These are phyloP conservation scores for Hemibagrus guttatus DNA, from an alignment of 2,797 vertebrate species.

Conservation along the genomic window DNA sequence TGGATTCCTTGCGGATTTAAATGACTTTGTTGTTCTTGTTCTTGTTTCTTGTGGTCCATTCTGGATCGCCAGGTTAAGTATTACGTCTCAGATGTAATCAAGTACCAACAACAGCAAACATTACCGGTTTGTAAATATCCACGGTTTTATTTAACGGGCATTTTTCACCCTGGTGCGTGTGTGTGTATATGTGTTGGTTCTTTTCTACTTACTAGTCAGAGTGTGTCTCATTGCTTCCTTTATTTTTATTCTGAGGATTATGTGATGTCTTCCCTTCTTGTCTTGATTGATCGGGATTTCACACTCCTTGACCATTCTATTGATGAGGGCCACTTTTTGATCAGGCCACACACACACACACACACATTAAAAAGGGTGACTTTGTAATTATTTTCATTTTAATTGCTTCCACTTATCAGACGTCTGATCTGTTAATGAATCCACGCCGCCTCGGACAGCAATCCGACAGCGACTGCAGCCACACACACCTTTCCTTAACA, in stretches of 20 bases:
- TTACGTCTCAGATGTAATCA: neutral
- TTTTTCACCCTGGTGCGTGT: neutral
- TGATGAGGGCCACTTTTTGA: conserved; percentile 71
- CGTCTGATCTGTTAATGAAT: conserved; percentile 74
- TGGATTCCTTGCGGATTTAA: neutral
- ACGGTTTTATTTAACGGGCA: neutral
- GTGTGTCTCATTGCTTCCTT: conserved; percentile 8
- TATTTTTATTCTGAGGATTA: conserved; percentile 35
- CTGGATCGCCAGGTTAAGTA: neutral
- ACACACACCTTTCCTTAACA: conserved; percentile 37
- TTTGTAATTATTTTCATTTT: conserved; percentile 87
- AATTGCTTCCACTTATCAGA: conserved; percentile 82
- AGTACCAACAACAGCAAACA: neutral
- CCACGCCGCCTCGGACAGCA: conserved; percentile 70
- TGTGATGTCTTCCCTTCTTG: conserved; percentile 29
- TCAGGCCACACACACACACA: conserved; percentile 63
- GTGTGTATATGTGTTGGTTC: too few relatives aligned
- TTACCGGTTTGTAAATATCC: neutral
- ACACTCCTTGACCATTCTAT: conserved; percentile 54
- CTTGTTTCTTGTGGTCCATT: neutral
- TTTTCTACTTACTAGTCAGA: neutral
- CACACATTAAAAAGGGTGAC: conserved; percentile 72
- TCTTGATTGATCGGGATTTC: conserved; percentile 56
- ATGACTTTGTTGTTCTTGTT: neutral
- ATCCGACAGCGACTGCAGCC: conserved; percentile 53